Evolutionary conservation across 2,113 vertebrate genomes (phyloP).

Genomic region (Nesogale talazaci): DNA sequence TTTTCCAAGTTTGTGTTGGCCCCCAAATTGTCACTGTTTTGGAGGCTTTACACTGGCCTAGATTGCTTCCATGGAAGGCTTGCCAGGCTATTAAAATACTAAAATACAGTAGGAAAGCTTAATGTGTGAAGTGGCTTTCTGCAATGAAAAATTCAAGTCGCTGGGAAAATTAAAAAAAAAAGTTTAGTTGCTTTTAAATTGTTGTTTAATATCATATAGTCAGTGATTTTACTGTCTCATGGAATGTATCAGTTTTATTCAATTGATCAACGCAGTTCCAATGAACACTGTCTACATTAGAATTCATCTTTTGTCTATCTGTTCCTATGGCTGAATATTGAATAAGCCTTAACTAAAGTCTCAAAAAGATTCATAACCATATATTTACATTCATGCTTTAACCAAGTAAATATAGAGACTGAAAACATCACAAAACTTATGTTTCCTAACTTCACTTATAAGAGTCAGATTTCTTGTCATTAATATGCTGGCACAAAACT

Average conservation of each 20-base stretch:
- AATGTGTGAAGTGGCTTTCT: background rate
- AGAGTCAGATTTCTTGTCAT: too few relatives aligned
- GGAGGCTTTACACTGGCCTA: background rate
- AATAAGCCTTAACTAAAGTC: background rate
- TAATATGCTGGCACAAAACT: too few relatives aligned
- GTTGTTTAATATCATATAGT: slow-evolving; percentile 9
- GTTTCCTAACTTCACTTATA: too few relatives aligned
- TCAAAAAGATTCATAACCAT: background rate
- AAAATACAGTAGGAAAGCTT: slow-evolving; percentile 9
- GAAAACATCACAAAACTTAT: too few relatives aligned
- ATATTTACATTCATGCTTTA: slow-evolving; percentile 7
- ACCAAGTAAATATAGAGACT: background rate
- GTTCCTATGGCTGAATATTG: background rate
- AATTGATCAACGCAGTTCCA: background rate
- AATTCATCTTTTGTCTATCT: background rate
- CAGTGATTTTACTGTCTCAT: slow-evolving; percentile 38
- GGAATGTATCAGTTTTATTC: slow-evolving; percentile 22
- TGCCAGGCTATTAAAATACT: background rate
- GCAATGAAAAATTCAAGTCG: slow-evolving; percentile 21
- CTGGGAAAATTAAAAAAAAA: slow-evolving; percentile 15
- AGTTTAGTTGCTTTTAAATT: slow-evolving; percentile 24
- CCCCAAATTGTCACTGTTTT: background rate
- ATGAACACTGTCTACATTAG: background rate
- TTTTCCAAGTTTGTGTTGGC: background rate
- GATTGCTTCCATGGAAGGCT: background rate